Base-by-base conservation (phyloP, 2,888 invertebrate species). In the Amblyjoppa proteus region DNA sequence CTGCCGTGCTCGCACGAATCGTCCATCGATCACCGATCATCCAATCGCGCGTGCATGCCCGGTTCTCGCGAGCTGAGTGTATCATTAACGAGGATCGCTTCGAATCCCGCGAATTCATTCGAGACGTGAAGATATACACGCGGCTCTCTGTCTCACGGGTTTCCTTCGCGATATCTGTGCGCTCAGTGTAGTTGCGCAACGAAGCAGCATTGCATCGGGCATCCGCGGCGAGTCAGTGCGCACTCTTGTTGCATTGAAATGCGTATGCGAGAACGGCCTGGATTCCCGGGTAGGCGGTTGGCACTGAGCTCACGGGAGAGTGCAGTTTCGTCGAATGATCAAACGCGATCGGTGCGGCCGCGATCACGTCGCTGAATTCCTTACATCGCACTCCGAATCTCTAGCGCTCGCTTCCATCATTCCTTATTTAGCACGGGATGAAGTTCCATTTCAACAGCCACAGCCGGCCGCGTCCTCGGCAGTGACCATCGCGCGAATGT, bases 341-440 rank as follows among this genome's bases (percentile, higher is more conserved):
- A 80, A 66, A 66, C 76, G 66, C 53, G 28, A 73, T 73, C 73
- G 73, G 41, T 71, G 61, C 71, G 38, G 71, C 25, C 49, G 31
- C 53, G 66, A 80, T 80, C 73, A 69, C 73, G 71, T 73, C 56
- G n/a, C 71, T 51, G 80, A 80, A 66, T 73, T 80, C 45, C 66
- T 66, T 38, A 38, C 73, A 51, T 41, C 11, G 51, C 41, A 25
- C 69, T 66, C 31, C 28, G n/a, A 51, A 20, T 53, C 71, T 53
- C 70, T 25, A 49, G 25, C 58, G 28, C 28, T 58, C 58, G 58
- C 28, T 25, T 34, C 68, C 38, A 53, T 77, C 53, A 38, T 77
- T 77, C 77, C 77, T 77, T 77, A 77, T 68, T 68, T 34, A 68
- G 77, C 28, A 31, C 56, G 64, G 5, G 64, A 31, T 71, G n/a